These are phyloP conservation scores for Archivesica marissinica DNA, from an alignment of 1,140 invertebrate genomes.

Conservation along the genomic window DNA sequence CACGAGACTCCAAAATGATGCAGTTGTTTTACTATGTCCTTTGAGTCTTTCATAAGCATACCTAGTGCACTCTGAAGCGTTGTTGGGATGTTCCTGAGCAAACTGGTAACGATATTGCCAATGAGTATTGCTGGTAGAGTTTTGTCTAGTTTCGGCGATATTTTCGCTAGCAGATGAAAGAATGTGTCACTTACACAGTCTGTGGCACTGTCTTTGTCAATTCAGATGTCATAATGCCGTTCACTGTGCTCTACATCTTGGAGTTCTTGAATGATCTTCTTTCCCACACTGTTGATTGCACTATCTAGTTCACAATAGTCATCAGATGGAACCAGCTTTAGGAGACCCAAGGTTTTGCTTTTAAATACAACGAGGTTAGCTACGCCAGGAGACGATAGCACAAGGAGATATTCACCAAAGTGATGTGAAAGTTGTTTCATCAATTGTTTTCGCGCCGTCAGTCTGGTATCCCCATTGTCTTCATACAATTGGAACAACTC, in stretches of 20 bases:
- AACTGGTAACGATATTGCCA: conserved; percentile 57
- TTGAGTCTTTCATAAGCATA: conserved; percentile 27
- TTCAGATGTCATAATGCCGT: neutral
- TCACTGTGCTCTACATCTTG: neutral
- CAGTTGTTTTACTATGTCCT: conserved; percentile 23
- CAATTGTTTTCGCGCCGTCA: neutral
- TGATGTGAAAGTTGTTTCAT: neutral
- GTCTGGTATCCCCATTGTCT: neutral
- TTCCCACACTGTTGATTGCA: neutral
- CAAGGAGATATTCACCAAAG: conserved; percentile 45
- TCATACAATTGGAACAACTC: conserved; percentile 40
- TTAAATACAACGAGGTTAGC: conserved; percentile 55
- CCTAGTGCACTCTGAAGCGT: conserved; percentile 56
- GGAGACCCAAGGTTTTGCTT: conserved; percentile 10
- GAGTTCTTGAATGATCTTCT: neutral
- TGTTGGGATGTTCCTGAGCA: conserved; percentile 30
- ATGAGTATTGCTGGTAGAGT: conserved; percentile 55
- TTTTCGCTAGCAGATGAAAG: neutral
- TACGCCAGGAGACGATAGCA: conserved; percentile 34
- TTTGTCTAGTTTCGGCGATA: conserved; percentile 8
- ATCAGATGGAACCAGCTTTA: conserved; percentile 12
- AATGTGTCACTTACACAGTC: conserved; percentile 4
- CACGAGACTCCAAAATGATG: conserved; percentile 54
- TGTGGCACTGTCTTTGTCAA: neutral
- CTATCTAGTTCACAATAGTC: conserved; percentile 21